Conservation (phyloP, 2,888 invertebrate genomes). For the Pyrocoelia pectoralis region DNA sequence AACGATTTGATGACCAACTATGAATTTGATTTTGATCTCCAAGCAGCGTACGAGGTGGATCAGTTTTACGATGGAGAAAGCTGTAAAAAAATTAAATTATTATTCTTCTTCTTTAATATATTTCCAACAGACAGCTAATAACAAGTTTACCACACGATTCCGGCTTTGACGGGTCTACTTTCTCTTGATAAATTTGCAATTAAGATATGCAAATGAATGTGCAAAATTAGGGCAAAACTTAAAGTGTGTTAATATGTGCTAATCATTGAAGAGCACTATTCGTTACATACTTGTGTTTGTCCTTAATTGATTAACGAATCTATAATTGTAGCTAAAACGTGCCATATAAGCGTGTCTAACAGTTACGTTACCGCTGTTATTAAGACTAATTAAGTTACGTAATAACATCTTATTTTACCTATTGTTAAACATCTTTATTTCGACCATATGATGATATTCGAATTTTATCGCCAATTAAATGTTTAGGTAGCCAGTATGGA, state of each 20-base stretch:
- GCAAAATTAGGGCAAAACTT: not conserved
- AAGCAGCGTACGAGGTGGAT: not conserved
- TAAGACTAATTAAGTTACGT: too few relatives aligned
- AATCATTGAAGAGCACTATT: not conserved
- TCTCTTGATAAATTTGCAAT: slow-evolving; percentile 2
- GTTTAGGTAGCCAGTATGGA: too few relatives aligned
- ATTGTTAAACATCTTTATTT: too few relatives aligned
- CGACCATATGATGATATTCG: too few relatives aligned
- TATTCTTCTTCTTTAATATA: too few relatives aligned
- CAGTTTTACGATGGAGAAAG: slow-evolving; percentile 25
- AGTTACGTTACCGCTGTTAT: too few relatives aligned
- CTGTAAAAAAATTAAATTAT: slow-evolving; percentile 2
- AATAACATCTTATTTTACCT: too few relatives aligned
- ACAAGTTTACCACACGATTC: not conserved
- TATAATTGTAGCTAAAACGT: not conserved
- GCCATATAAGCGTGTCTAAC: not conserved
- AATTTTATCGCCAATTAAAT: too few relatives aligned
- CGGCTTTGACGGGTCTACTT: not conserved
- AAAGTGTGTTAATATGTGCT: not conserved
- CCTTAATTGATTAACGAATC: not conserved
- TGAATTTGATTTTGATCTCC: slow-evolving; percentile 20
- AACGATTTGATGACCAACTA: slow-evolving; percentile 43
- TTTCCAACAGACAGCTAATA: too few relatives aligned
- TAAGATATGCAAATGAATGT: not conserved
- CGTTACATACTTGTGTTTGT: not conserved